Evolutionary conservation across 2,113 vertebrate genomes (phyloP), one percentile per base, ranked within the genome.

Genomic region (Chiloscyllium plagiosum): DNA sequence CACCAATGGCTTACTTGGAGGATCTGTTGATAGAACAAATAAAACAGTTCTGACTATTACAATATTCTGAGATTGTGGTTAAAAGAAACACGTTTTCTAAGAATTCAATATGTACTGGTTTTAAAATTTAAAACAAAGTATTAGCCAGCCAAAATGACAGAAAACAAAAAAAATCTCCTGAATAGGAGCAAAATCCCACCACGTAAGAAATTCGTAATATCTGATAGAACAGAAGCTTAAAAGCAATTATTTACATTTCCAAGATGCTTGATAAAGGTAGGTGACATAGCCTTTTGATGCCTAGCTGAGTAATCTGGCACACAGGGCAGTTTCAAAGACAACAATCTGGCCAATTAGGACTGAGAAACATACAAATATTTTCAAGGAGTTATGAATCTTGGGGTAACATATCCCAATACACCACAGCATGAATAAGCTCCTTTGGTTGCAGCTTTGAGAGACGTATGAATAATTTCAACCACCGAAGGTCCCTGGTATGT

Each of bases 1-100:
- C 42, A 95, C 94, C 68, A 70, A 29, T 72, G 94, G 94, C 47
- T 95, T 95, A 76, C 69, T 72, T 52, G 94, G 69, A 95, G 94
- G 68, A 95, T 95, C 94, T 95, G 68, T 72, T 76, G 24, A 72
- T 50, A 47, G 47, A 95, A 72, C 42, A 70, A 70, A n/a, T 37
- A 94, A 37, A 94, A 37, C 37, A 29, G 13, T 13, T 29, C 37
- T 50, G 22, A 70, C 10, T 70, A 22, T 72, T 72, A 8, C 68
- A 95, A 95, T 47, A 94, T 47, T 19, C 65, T 50, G 12, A 42
- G 37, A 50, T 72, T 47, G 47, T 76, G 72, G 42, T 52, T 95
- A 47, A 12, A 72, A 4, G n/a, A 93, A n/a, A 50, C 19, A 4
- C 22, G 15, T n/a, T 50, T 33, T 52, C 50, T 52, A 95, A 72